phyloP scores from a whole-genome alignment of 2,113 vertebrate species.

The Halcyon senegalensis region DNA sequence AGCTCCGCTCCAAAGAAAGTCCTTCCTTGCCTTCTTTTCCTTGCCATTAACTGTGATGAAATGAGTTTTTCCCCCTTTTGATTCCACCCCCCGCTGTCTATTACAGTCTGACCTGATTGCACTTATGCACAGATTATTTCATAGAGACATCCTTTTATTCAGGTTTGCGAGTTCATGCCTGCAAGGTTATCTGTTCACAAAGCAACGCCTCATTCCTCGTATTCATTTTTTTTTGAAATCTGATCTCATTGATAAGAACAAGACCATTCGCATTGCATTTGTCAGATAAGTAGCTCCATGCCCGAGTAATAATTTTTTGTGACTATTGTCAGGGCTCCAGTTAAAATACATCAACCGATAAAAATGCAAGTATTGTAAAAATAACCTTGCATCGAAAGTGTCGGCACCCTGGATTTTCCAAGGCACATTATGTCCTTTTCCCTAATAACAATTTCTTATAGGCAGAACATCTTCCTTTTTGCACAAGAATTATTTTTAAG shows the following conservation, averaged over 20 bases:
- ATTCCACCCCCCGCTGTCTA: conserved; percentile 75
- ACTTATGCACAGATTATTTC: conserved; percentile 81
- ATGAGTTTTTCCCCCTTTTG: conserved; percentile 82
- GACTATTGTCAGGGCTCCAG: conserved; percentile 73
- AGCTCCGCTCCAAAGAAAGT: conserved; percentile 81
- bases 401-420: background rate
- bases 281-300: conserved; percentile 76
- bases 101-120: conserved; percentile 77
- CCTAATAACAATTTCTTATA: background rate
- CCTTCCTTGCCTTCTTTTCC: conserved; percentile 84
- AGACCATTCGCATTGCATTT: conserved; percentile 66
- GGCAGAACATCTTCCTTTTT: background rate
- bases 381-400: conserved; percentile 72
- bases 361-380: conserved; percentile 78
- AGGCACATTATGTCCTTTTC: conserved; percentile 13
- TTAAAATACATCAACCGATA: conserved; percentile 76
- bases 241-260: conserved; percentile 79
- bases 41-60: conserved; percentile 86
- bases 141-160: conserved; percentile 75
- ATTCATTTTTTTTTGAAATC: conserved; percentile 68
- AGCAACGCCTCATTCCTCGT: conserved; percentile 59
- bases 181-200: conserved; percentile 82
- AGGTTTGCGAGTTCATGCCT: conserved; percentile 75
- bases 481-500: background rate
- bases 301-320: conserved; percentile 75